Percentiles rank a stretch among this genome's conserved stretches.
Evolutionary conservation across 1,140 invertebrate genomes (phyloP).

Genomic region (Luehdorfia chinensis): DNA sequence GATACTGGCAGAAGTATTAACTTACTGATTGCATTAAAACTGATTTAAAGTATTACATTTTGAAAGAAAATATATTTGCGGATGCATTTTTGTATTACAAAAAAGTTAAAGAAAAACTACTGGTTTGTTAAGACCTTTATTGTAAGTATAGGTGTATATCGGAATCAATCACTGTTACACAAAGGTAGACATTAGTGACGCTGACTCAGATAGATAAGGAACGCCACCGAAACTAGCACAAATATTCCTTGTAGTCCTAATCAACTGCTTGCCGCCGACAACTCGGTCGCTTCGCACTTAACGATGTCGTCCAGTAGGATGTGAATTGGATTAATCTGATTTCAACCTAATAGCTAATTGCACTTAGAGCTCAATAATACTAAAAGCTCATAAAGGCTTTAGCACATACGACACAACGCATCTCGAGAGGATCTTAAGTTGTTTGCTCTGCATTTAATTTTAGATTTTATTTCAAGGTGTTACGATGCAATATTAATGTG

Average conservation of each 20-base stretch:
- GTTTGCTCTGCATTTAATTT: conserved; percentile 2
- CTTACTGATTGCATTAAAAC: too few species aligned
- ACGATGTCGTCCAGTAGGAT: conserved; percentile 15
- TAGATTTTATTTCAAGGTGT: neutral
- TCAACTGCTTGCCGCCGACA: conserved; percentile 36
- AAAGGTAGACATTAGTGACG: conserved; percentile 34
- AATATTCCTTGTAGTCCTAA: conserved; percentile 49
- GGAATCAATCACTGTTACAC: conserved; percentile 43
- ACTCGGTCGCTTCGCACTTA: conserved; percentile 23
- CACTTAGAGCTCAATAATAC: conserved; percentile 27
- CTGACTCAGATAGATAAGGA: conserved; percentile 49
- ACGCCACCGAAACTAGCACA: conserved; percentile 46
- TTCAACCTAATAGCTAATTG: conserved; percentile 32
- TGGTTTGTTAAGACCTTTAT: too few species aligned
- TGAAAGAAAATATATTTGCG: too few species aligned
- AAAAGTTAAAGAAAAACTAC: too few species aligned
- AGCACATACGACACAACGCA: conserved; percentile 16
- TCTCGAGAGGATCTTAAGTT: conserved; percentile 25
- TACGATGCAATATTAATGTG: neutral
- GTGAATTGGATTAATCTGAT: conserved; percentile 28
- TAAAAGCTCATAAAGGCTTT: conserved; percentile 3
- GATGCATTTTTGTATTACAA: too few species aligned
- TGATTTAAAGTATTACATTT: too few species aligned
- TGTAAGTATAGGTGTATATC: too few species aligned
- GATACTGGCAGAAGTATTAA: too few species aligned